Evolutionary conservation across 2,888 invertebrate species (phyloP).

Genomic region (Cepaea hortensis): DNA sequence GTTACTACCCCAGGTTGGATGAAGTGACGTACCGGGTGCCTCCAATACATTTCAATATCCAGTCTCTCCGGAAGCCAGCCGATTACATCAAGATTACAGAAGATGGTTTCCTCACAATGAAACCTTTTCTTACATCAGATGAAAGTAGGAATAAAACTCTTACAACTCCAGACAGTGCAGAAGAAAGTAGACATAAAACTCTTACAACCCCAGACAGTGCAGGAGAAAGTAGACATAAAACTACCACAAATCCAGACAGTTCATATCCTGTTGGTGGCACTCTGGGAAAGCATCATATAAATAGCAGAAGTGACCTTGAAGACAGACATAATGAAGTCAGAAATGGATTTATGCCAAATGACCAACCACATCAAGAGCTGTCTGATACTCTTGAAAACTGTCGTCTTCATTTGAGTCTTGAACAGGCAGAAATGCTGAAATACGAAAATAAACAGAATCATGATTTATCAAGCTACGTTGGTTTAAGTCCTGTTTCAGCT

Average conservation of each 20-base stretch:
- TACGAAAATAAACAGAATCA: background rate
- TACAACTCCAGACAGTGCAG: background rate
- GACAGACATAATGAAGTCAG: background rate
- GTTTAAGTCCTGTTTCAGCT: too few relatives aligned
- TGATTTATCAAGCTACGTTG: too few relatives aligned
- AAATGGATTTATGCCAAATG: background rate
- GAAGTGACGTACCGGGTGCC: background rate
- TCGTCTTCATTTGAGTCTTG: background rate
- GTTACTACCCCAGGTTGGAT: conserved; percentile 42
- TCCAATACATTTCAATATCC: too few relatives aligned
- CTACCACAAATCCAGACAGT: background rate
- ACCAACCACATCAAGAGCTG: background rate
- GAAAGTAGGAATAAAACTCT: background rate
- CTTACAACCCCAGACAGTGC: background rate
- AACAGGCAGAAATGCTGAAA: background rate
- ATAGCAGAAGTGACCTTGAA: too few relatives aligned
- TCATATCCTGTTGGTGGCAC: background rate
- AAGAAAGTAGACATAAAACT: background rate
- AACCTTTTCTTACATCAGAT: background rate
- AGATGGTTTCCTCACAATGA: too few relatives aligned
- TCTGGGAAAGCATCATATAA: too few relatives aligned
- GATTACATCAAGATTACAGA: too few relatives aligned
- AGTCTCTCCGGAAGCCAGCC: too few relatives aligned
- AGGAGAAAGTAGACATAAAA: background rate
- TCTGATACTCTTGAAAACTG: background rate